Evolutionary conservation across 2,888 invertebrate species (phyloP).

Genomic region (Idaea straminata): DNA sequence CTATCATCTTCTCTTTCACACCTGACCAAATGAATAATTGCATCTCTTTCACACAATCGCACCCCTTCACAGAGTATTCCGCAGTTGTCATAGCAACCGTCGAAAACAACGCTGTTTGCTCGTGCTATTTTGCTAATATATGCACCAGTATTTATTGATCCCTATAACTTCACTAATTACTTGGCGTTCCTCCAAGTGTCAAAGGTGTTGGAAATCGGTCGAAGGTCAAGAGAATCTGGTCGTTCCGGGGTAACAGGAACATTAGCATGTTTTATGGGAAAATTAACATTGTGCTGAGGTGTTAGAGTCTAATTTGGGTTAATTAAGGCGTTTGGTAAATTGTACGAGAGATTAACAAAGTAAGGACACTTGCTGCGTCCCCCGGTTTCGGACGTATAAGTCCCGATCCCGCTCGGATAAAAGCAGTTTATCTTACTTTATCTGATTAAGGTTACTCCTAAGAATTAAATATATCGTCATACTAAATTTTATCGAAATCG

Average conservation of each 20-base stretch:
- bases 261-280: slow-evolving; percentile 46
- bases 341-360: slow-evolving; percentile 8
- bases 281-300: slow-evolving; percentile 53
- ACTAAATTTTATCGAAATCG: too few species aligned
- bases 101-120: slow-evolving; percentile 60
- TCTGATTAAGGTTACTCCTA: too few species aligned
- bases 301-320: slow-evolving; percentile 60
- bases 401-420: too few species aligned
- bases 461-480: too few species aligned
- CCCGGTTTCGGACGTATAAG: too few species aligned
- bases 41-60: slow-evolving; percentile 42
- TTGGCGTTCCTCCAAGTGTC: slow-evolving; percentile 22
- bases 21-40: not conserved
- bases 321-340: slow-evolving; percentile 40
- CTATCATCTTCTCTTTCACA: not conserved
- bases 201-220: slow-evolving; percentile 30
- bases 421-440: too few species aligned
- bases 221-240: slow-evolving; percentile 48
- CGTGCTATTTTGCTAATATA: slow-evolving; percentile 10
- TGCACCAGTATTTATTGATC: slow-evolving; percentile 53
- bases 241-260: slow-evolving; percentile 19
- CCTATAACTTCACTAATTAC: slow-evolving; percentile 30
- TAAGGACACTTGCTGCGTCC: not conserved
- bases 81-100: slow-evolving; percentile 65
- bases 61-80: slow-evolving; percentile 64